These are phyloP conservation scores for Suillia variegata DNA, from an alignment of 2,888 invertebrate genomes.

Conservation along the genomic window DNA sequence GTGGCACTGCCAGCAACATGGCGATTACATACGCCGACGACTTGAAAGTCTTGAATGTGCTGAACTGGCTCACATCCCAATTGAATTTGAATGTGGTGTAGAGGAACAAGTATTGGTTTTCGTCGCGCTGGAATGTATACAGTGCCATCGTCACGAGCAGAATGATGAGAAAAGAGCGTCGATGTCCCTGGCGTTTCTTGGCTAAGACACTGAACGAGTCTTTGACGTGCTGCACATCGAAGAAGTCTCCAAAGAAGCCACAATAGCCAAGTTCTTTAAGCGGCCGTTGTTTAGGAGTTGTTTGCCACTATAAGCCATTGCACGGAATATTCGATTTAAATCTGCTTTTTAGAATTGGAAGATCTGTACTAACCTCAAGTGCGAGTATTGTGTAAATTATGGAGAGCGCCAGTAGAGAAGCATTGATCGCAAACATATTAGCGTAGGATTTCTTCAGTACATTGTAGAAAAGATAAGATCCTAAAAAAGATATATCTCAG, in stretches of 20 bases:
- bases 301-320: conserved; percentile 66
- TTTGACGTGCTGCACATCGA: conserved; percentile 71
- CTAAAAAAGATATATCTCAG: conserved; percentile 60
- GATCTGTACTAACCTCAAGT: conserved; percentile 61
- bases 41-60: conserved; percentile 75
- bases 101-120: conserved; percentile 75
- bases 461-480: conserved; percentile 69
- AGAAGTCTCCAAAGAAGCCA: conserved; percentile 72
- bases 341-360: background rate
- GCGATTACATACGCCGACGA: conserved; percentile 74
- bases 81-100: conserved; percentile 75
- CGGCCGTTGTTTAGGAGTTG: conserved; percentile 68
- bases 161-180: conserved; percentile 70
- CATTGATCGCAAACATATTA: conserved; percentile 76
- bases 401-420: conserved; percentile 66
- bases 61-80: conserved; percentile 74
- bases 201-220: conserved; percentile 69
- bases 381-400: conserved; percentile 70
- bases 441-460: conserved; percentile 71
- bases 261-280: conserved; percentile 65
- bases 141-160: conserved; percentile 77
- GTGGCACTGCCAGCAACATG: conserved; percentile 73
- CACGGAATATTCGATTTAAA: background rate
- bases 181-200: conserved; percentile 66
- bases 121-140: conserved; percentile 84